These are phyloP conservation scores for Watersipora subatra DNA, from an alignment of 1,140 invertebrate species.

Conservation along the genomic window DNA sequence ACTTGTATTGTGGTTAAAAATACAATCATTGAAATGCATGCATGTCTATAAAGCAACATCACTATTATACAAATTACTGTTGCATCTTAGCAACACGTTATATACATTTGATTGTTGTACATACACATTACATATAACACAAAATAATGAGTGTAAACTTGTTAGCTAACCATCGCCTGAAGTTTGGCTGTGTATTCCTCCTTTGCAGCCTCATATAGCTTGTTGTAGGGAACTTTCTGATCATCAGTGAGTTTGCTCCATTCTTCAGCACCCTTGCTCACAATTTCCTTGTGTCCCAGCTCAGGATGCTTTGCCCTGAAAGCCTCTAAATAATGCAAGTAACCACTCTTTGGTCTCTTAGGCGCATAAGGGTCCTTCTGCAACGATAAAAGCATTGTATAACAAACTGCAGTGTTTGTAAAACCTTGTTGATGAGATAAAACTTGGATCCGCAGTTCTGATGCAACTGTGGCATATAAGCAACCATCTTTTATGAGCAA, in stretches of 20 bases:
- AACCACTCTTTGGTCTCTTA: background rate
- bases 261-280: background rate
- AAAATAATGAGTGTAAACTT: background rate
- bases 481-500: background rate
- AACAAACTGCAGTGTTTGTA: background rate
- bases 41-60: too few species aligned
- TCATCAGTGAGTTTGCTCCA: background rate
- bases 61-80: too few species aligned
- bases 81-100: too few species aligned
- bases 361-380: background rate
- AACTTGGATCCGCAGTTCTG: background rate
- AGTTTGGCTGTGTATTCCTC: background rate
- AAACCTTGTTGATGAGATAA: background rate
- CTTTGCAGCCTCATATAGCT: background rate
- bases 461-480: background rate
- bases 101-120: too few species aligned
- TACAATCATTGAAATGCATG: too few species aligned
- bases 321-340: background rate
- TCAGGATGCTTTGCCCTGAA: background rate
- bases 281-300: constrained; percentile 1
- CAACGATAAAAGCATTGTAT: background rate
- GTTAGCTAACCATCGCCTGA: background rate
- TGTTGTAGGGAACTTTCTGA: background rate
- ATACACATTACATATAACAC: too few species aligned
- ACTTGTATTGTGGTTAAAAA: too few species aligned